These are phyloP conservation scores for Antechinus flavipes DNA, from an alignment of 2,113 vertebrate genomes.

Conservation along the genomic window DNA sequence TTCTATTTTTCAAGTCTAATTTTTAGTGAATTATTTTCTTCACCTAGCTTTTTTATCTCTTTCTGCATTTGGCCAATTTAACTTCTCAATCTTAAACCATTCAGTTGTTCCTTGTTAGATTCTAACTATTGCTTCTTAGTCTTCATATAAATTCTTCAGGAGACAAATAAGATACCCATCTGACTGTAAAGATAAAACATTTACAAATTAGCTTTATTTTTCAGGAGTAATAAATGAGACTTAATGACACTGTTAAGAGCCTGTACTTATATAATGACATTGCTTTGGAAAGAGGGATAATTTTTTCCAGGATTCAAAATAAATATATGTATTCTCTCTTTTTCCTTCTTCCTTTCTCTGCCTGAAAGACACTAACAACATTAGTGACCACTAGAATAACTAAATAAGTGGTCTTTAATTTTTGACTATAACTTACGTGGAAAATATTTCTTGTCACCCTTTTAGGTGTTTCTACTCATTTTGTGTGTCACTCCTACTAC, in stretches of 20 bases:
- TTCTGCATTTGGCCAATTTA: too few species aligned
- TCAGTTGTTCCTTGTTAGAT: background rate
- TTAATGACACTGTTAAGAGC: conserved; percentile 43
- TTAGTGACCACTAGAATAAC: background rate
- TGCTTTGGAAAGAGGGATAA: conserved; percentile 29
- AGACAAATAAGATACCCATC: background rate
- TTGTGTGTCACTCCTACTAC: background rate
- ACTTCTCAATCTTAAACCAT: background rate
- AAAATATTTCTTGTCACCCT: background rate
- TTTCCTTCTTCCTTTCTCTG: background rate
- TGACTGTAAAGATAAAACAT: background rate
- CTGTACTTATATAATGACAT: background rate
- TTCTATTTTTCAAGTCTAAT: too few species aligned
- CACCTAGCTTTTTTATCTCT: too few species aligned
- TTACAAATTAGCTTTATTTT: conserved; percentile 4
- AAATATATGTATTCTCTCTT: background rate
- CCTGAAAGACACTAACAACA: background rate
- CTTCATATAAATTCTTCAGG: background rate
- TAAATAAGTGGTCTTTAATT: background rate
- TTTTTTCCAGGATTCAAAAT: background rate
- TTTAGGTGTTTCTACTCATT: background rate
- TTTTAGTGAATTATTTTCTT: too few species aligned
- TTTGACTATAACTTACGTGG: background rate
- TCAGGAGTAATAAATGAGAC: background rate
- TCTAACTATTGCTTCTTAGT: background rate